These are phyloP conservation scores for Phalacrocorax brasilianus DNA, from an alignment of 2,113 vertebrate species.

Conservation along the genomic window DNA sequence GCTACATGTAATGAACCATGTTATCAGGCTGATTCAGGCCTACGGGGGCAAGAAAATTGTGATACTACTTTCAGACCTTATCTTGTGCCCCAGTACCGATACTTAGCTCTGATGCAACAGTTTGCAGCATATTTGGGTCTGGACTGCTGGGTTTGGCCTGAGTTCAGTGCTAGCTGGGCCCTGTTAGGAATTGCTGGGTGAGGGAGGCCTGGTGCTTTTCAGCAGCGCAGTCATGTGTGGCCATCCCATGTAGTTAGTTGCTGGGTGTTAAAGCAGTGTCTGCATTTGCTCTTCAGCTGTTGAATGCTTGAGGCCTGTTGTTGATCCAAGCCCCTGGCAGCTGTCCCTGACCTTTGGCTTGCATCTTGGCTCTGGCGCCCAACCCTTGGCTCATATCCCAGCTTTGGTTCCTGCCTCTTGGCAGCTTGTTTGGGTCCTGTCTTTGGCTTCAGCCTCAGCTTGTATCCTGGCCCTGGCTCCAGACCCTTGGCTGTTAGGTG, in stretches of 20 bases:
- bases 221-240: background rate
- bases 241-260: background rate
- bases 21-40: background rate
- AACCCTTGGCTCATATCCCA: background rate
- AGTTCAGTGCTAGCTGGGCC: background rate
- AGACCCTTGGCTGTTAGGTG: background rate
- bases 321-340: slow-evolving; percentile 27
- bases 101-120: background rate
- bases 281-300: slow-evolving; percentile 28
- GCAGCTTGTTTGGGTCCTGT: background rate
- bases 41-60: background rate
- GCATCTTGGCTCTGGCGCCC: background rate
- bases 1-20: background rate
- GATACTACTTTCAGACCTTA: background rate
- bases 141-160: background rate
- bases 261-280: background rate
- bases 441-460: background rate
- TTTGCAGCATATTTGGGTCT: background rate
- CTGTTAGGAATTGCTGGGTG: background rate
- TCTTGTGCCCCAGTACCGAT: background rate
- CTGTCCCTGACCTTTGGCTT: slow-evolving; percentile 46
- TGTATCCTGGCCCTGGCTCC: background rate
- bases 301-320: background rate
- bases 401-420: background rate
- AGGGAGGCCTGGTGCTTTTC: background rate